Base-by-base conservation (phyloP, 53 echinoderm and acorn worm genomes). In the Mesocentrotus franciscanus region DNA sequence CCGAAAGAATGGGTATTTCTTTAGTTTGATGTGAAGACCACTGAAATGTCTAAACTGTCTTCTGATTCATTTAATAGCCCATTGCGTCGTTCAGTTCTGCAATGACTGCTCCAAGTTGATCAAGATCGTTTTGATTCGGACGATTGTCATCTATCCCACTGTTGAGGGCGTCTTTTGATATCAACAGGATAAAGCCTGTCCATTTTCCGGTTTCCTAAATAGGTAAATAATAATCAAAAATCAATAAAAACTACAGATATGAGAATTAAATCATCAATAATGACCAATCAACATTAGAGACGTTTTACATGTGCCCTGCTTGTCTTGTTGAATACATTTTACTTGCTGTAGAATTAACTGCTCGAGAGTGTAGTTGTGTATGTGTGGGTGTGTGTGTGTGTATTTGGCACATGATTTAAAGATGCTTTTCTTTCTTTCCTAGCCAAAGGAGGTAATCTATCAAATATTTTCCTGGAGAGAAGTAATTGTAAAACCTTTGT, bases 21-120 rank as follows among this genome's bases (percentile, higher is more conserved):
- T 49, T 5, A 49, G 49, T 49, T 49, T 49, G 6, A 49, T 49
- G 49, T 5, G 49, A 49, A 49, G 49, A 49, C 49, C 49, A 2
- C 49, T 49, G 49, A 49, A 49, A 49, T 49, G 49, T 49, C 49
- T 49, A 5, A 49, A 5, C 49, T 49, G 49, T 49, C 49, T 49
- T 49, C 6, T 0, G 49, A 49, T 49, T 49, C 49, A 49, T 66
- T 91, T 35, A 13, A 35, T 62, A 91, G 66, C 91, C 94, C 27
- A 83, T 15, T 32, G 94, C 83, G 12, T 81, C 94, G 33, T 94
- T 83, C 20, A 94, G 61, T 60, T 78, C 83, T 2, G 79, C 59
- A 32, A 94, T 79, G 66, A 81, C 83, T 7, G 4, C 35, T 30
- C 61, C 59, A 14, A 94, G 61, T 81, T 94, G 79, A 60, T 94